phyloP scores from a whole-genome alignment of 2,888 invertebrate genomes.

The Drosophila prostipennis region DNA sequence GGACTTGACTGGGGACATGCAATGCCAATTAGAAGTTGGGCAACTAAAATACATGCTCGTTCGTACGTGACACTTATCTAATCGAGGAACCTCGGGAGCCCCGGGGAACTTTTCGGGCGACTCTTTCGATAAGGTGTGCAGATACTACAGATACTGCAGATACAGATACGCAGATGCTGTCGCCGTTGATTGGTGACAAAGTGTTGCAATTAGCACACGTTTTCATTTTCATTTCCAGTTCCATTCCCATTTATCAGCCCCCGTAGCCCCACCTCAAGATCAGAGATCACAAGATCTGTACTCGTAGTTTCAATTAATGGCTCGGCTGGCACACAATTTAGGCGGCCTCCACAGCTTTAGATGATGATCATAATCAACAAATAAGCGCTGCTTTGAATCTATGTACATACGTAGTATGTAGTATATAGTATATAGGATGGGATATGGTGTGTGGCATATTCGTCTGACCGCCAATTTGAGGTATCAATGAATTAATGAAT shows the following conservation, averaged over 20 bases:
- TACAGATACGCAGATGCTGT: constrained; percentile 32
- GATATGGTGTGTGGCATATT: too few species aligned
- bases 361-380: constrained; percentile 45
- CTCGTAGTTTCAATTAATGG: constrained; percentile 52
- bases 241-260: not conserved
- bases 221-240: constrained; percentile 24
- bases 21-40: constrained; percentile 74
- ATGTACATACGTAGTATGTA: not conserved
- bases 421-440: too few species aligned
- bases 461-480: constrained; percentile 66
- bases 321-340: constrained; percentile 19
- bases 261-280: constrained; percentile 21
- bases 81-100: constrained; percentile 43
- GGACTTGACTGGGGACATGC: constrained; percentile 52
- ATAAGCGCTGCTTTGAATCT: constrained; percentile 18
- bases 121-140: constrained; percentile 27
- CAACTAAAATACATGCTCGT: constrained; percentile 30
- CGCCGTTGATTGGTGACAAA: constrained; percentile 57
- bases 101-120: not conserved
- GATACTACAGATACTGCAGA: too few species aligned
- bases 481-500: constrained; percentile 66
- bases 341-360: constrained; percentile 34
- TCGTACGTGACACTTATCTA: constrained; percentile 58
- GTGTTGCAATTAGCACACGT: constrained; percentile 74
- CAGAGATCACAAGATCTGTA: constrained; percentile 51